Percentiles rank a stretch among this genome's conserved stretches.
These are phyloP conservation scores for Dasyprocta punctata DNA, from an alignment of 2,113 vertebrate species.

Conservation along the genomic window DNA sequence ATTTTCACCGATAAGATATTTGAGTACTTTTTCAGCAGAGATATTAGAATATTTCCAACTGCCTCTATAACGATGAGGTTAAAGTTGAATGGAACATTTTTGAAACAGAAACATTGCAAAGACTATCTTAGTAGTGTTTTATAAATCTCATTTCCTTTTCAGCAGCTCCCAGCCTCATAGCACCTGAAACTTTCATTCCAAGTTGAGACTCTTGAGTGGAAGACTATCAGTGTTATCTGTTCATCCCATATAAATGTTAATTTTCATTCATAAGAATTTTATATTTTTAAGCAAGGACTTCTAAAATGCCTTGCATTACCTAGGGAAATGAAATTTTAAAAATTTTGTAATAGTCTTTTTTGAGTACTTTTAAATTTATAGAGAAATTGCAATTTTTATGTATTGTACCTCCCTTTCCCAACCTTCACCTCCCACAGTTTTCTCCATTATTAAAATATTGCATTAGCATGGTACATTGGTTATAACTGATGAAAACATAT, in stretches of 20 bases:
- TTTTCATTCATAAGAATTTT: neutral
- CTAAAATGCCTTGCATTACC: neutral
- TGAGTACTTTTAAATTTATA: neutral
- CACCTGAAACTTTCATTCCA: neutral
- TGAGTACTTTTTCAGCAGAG: slow-evolving; percentile 7
- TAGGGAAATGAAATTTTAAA: neutral
- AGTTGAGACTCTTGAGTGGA: neutral
- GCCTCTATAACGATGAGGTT: slow-evolving; percentile 9
- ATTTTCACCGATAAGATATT: slow-evolving; percentile 65
- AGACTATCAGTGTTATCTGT: neutral
- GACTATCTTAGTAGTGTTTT: neutral
- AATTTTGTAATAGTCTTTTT: neutral
- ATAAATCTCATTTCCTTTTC: neutral
- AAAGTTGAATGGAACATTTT: slow-evolving; percentile 53
- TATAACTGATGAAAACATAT: neutral
- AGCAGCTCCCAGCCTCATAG: neutral
- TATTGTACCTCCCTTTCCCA: neutral
- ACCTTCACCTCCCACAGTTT: neutral
- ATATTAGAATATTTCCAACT: slow-evolving; percentile 42
- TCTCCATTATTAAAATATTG: neutral
- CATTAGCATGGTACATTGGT: neutral
- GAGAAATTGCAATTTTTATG: neutral
- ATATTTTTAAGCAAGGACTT: neutral
- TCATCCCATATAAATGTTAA: neutral
- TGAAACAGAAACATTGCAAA: slow-evolving; percentile 18